Conservation (phyloP, 2,888 invertebrate genomes). For the Catocala sponsa region DNA sequence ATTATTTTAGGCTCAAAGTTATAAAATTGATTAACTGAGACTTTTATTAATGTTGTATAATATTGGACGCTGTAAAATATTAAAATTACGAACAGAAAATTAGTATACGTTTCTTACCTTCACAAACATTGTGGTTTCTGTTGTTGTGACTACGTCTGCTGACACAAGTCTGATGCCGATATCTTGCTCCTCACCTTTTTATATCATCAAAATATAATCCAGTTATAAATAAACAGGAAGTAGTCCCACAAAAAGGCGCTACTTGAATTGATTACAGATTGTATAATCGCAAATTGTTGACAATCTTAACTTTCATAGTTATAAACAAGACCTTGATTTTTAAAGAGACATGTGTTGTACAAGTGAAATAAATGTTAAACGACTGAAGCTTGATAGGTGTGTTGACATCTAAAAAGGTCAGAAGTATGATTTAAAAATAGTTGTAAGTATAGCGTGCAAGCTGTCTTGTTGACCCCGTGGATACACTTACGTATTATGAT, state of each 20-base stretch:
- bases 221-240: constrained; percentile 58
- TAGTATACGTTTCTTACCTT: constrained; percentile 61
- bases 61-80: too few relatives aligned
- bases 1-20: too few relatives aligned
- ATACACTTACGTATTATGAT: neutral
- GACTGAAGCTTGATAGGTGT: constrained; percentile 6
- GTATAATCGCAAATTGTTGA: constrained; percentile 27
- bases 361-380: neutral
- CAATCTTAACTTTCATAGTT: constrained; percentile 17
- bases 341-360: constrained; percentile 14
- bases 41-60: too few relatives aligned
- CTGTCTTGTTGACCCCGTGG: too few relatives aligned
- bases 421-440: neutral
- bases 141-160: constrained; percentile 69
- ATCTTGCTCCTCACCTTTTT: constrained; percentile 53
- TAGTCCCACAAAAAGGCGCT: constrained; percentile 25
- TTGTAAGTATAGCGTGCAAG: too few relatives aligned
- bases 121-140: constrained; percentile 69
- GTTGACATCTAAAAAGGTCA: constrained; percentile 3
- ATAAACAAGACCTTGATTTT: constrained; percentile 32
- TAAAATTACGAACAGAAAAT: too few relatives aligned
- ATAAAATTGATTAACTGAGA: too few relatives aligned
- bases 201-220: constrained; percentile 56
- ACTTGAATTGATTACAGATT: constrained; percentile 41
- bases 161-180: constrained; percentile 59